These are phyloP conservation scores for Cactoblastis cactorum DNA, from an alignment of 2,888 invertebrate species.

Conservation along the genomic window DNA sequence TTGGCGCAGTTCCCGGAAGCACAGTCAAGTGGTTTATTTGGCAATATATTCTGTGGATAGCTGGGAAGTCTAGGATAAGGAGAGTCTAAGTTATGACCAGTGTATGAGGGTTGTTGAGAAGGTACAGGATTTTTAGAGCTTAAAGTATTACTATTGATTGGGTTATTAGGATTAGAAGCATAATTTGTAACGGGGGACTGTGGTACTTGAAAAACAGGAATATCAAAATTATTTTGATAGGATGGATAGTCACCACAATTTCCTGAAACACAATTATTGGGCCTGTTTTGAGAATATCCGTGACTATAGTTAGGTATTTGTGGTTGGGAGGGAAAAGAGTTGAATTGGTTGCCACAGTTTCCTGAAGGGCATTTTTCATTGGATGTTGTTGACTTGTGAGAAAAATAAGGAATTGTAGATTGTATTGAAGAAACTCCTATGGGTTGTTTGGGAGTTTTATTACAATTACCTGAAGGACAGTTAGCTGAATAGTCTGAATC, in stretches of 20 bases:
- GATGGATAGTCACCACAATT: neutral
- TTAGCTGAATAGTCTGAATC: slow-evolving; percentile 16
- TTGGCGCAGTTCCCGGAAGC: slow-evolving; percentile 17
- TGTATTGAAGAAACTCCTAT: neutral
- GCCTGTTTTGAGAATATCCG: slow-evolving; percentile 18
- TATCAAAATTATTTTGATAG: neutral
- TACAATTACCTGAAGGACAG: slow-evolving; percentile 33
- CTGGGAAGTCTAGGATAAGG: slow-evolving; percentile 1
- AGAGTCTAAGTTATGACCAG: neutral
- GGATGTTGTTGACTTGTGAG: slow-evolving; percentile 8
- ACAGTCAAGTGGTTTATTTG: slow-evolving; percentile 13
- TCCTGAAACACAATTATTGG: slow-evolving; percentile 11
- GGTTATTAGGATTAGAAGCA: neutral
- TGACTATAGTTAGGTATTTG: slow-evolving; percentile 3
- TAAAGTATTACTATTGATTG: neutral
- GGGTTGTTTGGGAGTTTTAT: neutral
- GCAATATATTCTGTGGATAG: neutral
- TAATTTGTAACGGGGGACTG: neutral
- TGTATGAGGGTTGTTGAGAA: neutral
- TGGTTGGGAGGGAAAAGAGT: slow-evolving; percentile 4
- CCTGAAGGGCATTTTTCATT: slow-evolving; percentile 24
- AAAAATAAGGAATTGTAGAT: neutral
- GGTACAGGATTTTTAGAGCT: neutral
- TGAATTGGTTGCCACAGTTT: slow-evolving; percentile 27
- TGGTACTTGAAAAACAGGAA: neutral